Base-by-base conservation (phyloP, 2,113 vertebrate species). In the Dissostichus mawsoni region DNA sequence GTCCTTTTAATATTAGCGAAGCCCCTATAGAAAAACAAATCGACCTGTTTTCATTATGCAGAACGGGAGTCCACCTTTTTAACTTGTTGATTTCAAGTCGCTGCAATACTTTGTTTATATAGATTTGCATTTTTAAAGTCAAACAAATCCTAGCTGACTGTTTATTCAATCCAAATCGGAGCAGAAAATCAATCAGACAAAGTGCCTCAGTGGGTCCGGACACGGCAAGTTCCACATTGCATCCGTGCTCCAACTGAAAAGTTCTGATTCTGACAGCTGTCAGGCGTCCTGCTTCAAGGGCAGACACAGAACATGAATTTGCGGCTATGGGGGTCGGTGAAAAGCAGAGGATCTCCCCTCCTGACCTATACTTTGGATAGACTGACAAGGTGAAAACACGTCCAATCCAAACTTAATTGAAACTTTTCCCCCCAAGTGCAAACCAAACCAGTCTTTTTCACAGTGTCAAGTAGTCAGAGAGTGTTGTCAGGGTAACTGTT, bases 401-500 rank as follows among this genome's bases (percentile, higher is more conserved):
- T 45, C 68, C 48, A 47, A 44, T 80, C 64, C 36, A 5, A 55
- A 36, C 44, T 58, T 66, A 66, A 79, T 59, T 75, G 64, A 76
- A 51, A 71, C 33, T 66, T 63, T 33, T 50, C 51, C 52, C 29
- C 52, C 29, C 41, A 20, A 58, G 11, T 25, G 45, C 81, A 14
- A 44, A 48, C 17, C 13, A 47, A 68, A 75, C 29, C 16, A 0
- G 7, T 72, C 1, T 64, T 78, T 57, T 55, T 57, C n/a, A 14
- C 41, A 12, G 57, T 20, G 41, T 2, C 1, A 12, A 66, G 66
- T 75, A 20, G 41, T 63, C 67, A 76, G 61, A 57, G 63, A 48
- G 73, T 81, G 74, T 86, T 70, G 62, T 78, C 84, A 80, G 5
- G 72, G 84, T 48, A 86, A 86, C 77, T 5, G 53, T 63, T 83